Conservation (phyloP, 2,797 vertebrate genomes). For the Oreortyx pictus region DNA sequence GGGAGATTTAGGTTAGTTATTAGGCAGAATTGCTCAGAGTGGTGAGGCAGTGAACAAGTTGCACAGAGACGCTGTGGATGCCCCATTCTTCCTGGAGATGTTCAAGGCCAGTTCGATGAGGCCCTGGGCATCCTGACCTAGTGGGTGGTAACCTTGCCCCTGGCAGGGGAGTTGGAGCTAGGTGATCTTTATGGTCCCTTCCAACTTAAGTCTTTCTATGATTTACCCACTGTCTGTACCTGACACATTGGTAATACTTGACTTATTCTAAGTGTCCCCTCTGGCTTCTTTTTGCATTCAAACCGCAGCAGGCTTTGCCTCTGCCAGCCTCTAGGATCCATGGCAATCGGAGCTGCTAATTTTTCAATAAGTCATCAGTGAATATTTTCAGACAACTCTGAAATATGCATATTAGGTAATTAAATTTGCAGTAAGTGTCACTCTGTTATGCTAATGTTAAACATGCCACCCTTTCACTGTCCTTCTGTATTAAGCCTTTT, state of each 20-base stretch:
- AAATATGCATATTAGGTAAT: constrained; percentile 53
- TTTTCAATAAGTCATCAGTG: neutral
- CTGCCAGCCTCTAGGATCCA: neutral
- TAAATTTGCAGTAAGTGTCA: constrained; percentile 42
- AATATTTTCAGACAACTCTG: constrained; percentile 41
- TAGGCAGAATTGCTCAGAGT: too few species aligned
- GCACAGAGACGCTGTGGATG: too few species aligned
- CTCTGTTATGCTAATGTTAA: constrained; percentile 32
- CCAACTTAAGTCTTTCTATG: too few species aligned
- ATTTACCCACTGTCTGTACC: neutral
- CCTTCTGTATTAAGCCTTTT: constrained; percentile 35
- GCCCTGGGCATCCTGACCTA: too few species aligned
- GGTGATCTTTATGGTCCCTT: too few species aligned
- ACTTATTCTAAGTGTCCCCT: neutral
- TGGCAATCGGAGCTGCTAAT: neutral
- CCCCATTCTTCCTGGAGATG: too few species aligned
- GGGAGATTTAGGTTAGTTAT: too few species aligned
- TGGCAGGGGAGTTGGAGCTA: too few species aligned
- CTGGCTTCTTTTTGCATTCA: neutral
- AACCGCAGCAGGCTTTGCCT: neutral
- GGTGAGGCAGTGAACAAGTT: too few species aligned
- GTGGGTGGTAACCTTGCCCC: too few species aligned
- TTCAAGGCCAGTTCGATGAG: too few species aligned
- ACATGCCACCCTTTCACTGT: constrained; percentile 29
- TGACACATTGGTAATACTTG: neutral